Conservation (phyloP, 2,888 invertebrate genomes). For the Acleris holmiana region DNA sequence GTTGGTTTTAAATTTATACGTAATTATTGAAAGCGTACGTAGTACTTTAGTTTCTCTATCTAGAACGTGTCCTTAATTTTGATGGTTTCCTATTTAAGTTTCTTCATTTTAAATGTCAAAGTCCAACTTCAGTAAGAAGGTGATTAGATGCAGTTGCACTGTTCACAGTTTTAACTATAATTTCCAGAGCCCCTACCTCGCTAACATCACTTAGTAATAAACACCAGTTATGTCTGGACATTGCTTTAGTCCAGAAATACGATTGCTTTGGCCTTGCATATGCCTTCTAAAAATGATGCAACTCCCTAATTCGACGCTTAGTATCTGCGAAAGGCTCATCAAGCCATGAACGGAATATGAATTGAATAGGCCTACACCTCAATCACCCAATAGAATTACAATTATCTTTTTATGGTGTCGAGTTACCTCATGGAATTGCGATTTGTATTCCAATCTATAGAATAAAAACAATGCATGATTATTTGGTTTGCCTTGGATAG, state of each 20-base stretch:
- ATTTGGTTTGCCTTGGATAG: too few relatives aligned
- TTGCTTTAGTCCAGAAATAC: constrained; percentile 1
- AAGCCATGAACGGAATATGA: constrained; percentile 29
- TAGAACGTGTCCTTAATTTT: too few relatives aligned
- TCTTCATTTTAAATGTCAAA: too few relatives aligned
- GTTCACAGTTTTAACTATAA: too few relatives aligned
- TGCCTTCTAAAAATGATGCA: constrained; percentile 25
- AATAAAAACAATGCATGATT: too few relatives aligned
- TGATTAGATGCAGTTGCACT: too few relatives aligned
- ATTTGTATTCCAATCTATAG: constrained; percentile 22
- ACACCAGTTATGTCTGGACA: background rate
- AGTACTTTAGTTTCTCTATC: too few relatives aligned
- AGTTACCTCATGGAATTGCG: constrained; percentile 18
- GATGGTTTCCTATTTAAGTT: too few relatives aligned
- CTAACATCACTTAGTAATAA: background rate
- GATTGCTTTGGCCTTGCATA: constrained; percentile 19
- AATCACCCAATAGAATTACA: constrained; percentile 32
- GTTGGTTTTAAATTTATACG: too few relatives aligned
- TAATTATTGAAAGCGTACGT: too few relatives aligned
- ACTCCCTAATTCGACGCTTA: constrained; percentile 20
- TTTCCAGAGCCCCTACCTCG: background rate
- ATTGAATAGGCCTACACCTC: constrained; percentile 28
- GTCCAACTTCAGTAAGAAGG: too few relatives aligned
- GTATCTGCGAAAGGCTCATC: constrained; percentile 20
- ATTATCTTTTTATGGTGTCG: constrained; percentile 23